Conservation (phyloP, 2,113 vertebrate species). For the Trinectes maculatus region DNA sequence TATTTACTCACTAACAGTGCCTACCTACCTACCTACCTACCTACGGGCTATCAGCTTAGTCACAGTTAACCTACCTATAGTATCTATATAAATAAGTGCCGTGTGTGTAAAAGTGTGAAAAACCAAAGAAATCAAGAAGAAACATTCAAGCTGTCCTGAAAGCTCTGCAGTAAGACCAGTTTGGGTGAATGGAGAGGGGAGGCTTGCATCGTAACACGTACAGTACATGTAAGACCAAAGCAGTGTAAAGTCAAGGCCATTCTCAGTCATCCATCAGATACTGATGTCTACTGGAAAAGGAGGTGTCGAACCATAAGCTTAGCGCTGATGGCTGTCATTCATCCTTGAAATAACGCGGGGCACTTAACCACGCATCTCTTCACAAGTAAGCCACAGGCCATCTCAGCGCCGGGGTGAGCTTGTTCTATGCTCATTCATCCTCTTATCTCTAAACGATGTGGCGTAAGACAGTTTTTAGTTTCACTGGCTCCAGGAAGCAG, state of each 20-base stretch:
- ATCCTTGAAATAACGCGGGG: conserved; percentile 67
- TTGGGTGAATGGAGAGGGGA: conserved; percentile 65
- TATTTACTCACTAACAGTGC: conserved; percentile 62
- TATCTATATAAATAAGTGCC: conserved; percentile 55
- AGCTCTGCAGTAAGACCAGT: conserved; percentile 75
- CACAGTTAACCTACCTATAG: conserved; percentile 59
- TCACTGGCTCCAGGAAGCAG: conserved; percentile 70
- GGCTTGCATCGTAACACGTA: conserved; percentile 74
- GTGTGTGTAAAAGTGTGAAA: conserved; percentile 31
- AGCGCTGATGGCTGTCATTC: conserved; percentile 72
- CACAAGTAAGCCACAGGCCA: conserved; percentile 52
- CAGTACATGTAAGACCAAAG: conserved; percentile 74
- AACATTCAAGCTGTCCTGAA: conserved; percentile 81
- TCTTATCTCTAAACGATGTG: conserved; percentile 52
- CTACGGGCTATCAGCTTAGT: conserved; percentile 63
- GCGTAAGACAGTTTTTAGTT: conserved; percentile 49
- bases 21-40: conserved; percentile 63
- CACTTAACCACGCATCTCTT: conserved; percentile 59
- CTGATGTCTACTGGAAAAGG: conserved; percentile 74
- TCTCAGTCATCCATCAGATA: conserved; percentile 79
- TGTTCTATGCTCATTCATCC: conserved; percentile 50
- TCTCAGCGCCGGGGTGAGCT: conserved; percentile 31
- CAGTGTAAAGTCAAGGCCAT: conserved; percentile 78
- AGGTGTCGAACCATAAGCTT: conserved; percentile 73
- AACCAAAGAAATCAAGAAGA: conserved; percentile 67